Percentiles rank a stretch among this genome's conserved stretches.
Evolutionary conservation across 2,888 invertebrate species (phyloP).

Genomic region (Diarsia dahlii): DNA sequence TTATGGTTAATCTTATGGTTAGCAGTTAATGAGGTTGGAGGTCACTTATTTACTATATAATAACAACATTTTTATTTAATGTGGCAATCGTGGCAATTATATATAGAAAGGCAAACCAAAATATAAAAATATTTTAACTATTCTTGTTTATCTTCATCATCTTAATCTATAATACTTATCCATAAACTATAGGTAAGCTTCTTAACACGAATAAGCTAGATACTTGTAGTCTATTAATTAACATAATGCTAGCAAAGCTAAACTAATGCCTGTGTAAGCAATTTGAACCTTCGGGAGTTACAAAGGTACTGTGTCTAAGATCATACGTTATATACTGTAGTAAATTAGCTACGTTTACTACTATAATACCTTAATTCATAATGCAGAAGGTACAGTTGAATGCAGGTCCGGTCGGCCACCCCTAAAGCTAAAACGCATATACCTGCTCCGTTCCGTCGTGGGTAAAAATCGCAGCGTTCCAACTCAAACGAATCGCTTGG

Average conservation of each 20-base stretch:
- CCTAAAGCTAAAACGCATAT: no score
- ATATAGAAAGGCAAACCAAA: not conserved
- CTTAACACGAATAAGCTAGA: not conserved
- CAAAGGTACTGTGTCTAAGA: not conserved
- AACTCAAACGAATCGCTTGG: slow-evolving; percentile 8
- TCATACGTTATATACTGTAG: not conserved
- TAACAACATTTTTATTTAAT: no score
- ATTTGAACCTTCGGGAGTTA: not conserved
- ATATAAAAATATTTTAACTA: not conserved
- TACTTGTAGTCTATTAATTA: not conserved
- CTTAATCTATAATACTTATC: not conserved
- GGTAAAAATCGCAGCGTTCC: not conserved
- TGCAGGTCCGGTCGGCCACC: not conserved
- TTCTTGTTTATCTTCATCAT: not conserved
- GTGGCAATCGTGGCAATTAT: not conserved
- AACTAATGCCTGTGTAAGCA: not conserved
- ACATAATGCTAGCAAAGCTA: not conserved
- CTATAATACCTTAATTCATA: not conserved
- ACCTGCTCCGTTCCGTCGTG: no score
- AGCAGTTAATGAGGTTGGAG: no score
- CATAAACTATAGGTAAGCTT: not conserved
- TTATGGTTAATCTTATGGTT: no score
- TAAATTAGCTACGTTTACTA: not conserved
- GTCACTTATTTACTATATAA: no score
- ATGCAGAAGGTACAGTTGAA: not conserved